Evolutionary conservation across 2,888 invertebrate genomes (phyloP), one percentile per base, ranked within the genome.

Genomic region (Phengaris alcon): DNA sequence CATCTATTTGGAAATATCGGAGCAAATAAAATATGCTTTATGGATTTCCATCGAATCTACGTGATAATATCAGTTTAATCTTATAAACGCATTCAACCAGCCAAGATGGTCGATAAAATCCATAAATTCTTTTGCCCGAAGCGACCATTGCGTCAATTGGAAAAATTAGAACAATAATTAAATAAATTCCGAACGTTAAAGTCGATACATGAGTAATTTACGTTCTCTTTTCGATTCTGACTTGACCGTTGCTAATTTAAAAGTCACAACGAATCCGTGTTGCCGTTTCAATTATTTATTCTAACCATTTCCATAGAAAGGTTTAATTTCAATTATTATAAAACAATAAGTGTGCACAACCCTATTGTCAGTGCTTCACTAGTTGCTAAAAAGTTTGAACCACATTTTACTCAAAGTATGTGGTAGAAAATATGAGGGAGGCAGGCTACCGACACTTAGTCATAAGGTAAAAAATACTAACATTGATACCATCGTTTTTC

Each of bases 171-270:
- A 72, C 72, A 72, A 72, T 72, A 54, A 75, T 75, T 75, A 51
- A 35, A 35, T 35, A 75, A 75, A 70, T 70, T 75, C 68, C 48
- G 57, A 75, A 70, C 75, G 48, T 72, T 70, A 59, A 57, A 70
- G 69, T 72, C 72, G 72, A 72, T 70, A 51, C 72, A 54, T 54
- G 72, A 70, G 70, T 70, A 70, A 70, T 70, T 72, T 54, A 72
- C 35, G 52, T 72, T 72, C 72, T 51, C 22, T 54, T 70, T 70
- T 70, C 51, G 22, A 52, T 52, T 52, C 12, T 72, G 72, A n/a
- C 10, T 12, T 72, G 70, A 70, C 70, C 75, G 75, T 75, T 69
- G 57, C 69, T 70, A 75, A 75, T 75, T 70, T 22, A 70, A 75
- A 72, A 72, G 55, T 48, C 70, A 72, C 70, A 72, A 75, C 59